Evolutionary conservation across 2,888 invertebrate genomes (phyloP).

Genomic region (Leptogaster cylindrica): DNA sequence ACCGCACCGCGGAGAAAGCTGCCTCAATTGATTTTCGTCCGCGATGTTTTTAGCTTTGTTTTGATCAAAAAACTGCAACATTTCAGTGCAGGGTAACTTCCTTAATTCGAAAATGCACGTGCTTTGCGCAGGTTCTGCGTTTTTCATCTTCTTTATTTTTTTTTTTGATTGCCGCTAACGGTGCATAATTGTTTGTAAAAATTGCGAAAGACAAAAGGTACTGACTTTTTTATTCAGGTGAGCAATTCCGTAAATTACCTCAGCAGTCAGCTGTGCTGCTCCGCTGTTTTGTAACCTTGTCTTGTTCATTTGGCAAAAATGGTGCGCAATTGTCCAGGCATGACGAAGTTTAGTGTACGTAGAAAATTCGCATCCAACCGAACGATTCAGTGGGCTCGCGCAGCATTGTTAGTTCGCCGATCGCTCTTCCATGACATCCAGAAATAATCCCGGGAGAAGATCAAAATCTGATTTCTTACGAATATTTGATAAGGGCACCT

Average conservation of each 20-base stretch:
- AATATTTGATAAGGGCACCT: too few relatives aligned
- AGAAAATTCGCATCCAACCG: conserved; percentile 4
- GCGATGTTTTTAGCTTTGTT: too few relatives aligned
- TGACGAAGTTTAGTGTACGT: neutral
- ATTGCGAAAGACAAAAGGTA: conserved; percentile 21
- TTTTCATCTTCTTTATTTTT: too few relatives aligned
- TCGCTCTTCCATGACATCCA: neutral
- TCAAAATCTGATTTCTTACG: neutral
- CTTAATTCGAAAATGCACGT: neutral
- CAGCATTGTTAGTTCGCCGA: too few relatives aligned
- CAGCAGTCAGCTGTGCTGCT: conserved; percentile 2
- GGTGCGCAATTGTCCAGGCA: too few relatives aligned
- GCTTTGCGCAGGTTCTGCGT: conserved; percentile 6
- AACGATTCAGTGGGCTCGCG: too few relatives aligned
- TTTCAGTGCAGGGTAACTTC: conserved; percentile 13
- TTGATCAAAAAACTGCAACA: conserved; percentile 15
- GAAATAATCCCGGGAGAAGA: neutral
- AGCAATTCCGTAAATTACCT: conserved; percentile 20
- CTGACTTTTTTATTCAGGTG: conserved; percentile 24
- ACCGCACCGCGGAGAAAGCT: conserved; percentile 4
- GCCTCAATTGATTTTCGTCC: neutral
- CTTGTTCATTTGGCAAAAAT: conserved; percentile 1
- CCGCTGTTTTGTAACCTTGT: conserved; percentile 19
- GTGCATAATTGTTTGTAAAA: conserved; percentile 17
- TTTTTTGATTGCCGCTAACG: conserved; percentile 20